Conservation (phyloP, 2,797 vertebrate genomes). For the Botia kubotai region DNA sequence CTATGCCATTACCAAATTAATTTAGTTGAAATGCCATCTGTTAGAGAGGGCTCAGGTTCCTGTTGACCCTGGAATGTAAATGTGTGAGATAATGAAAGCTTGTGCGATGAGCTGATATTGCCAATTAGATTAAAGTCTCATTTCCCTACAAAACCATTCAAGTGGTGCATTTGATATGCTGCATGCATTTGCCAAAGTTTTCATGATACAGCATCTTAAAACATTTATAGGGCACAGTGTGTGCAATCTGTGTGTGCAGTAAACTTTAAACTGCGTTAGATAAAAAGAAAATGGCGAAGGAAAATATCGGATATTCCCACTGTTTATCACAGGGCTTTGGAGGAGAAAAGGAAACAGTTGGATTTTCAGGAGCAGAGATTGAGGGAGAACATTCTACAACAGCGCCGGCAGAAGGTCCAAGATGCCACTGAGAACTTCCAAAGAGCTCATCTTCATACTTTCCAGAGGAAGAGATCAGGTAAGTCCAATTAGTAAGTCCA, state of each 20-base stretch:
- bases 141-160: conserved; percentile 21
- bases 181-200: conserved; percentile 4
- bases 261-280: background rate
- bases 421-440: conserved; percentile 90
- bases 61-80: conserved; percentile 39
- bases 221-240: background rate
- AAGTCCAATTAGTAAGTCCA: conserved; percentile 46
- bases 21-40: conserved; percentile 66
- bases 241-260: background rate
- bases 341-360: conserved; percentile 82
- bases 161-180: conserved; percentile 31
- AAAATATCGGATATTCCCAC: background rate
- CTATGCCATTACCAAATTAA: conserved; percentile 69
- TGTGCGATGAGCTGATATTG: conserved; percentile 14
- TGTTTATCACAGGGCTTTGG: conserved; percentile 79
- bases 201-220: background rate
- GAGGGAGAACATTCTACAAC: conserved; percentile 84
- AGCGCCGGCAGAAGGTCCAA: conserved; percentile 84
- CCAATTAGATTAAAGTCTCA: conserved; percentile 25
- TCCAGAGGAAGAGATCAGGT: conserved; percentile 81
- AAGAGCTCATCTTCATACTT: conserved; percentile 79
- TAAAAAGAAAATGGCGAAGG: background rate
- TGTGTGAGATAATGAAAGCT: conserved; percentile 35
- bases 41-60: conserved; percentile 67
- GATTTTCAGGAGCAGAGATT: conserved; percentile 83